A percentile compares a stretch with the other conserved stretches of the same genome.
Conservation (phyloP, 1,140 invertebrate species). For the Atta texana region DNA sequence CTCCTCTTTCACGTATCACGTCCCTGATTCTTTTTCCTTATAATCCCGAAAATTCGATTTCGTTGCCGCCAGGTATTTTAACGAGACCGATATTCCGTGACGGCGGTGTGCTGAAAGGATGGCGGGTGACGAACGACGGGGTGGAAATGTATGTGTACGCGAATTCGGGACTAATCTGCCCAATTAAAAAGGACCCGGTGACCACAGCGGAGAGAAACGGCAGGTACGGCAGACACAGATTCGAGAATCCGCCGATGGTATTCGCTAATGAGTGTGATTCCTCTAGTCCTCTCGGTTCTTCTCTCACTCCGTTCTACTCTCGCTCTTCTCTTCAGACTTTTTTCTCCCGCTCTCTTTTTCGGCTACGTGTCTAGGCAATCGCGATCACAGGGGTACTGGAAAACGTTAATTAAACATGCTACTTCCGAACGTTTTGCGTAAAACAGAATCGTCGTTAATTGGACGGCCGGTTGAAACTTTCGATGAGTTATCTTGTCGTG, state of each 20-base stretch:
- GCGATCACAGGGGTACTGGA: conserved; percentile 76
- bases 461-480: conserved; percentile 52
- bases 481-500: conserved; percentile 19
- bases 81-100: conserved; percentile 84
- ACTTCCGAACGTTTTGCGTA: conserved; percentile 63
- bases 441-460: conserved; percentile 56
- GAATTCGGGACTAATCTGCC: conserved; percentile 84
- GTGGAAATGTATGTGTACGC: conserved; percentile 63
- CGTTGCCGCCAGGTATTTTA: conserved; percentile 85
- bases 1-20: background rate
- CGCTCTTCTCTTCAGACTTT: conserved; percentile 5
- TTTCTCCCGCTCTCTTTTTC: conserved; percentile 44
- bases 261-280: conserved; percentile 85
- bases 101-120: conserved; percentile 71
- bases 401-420: conserved; percentile 85
- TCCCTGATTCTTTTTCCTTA: conserved; percentile 59
- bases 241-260: conserved; percentile 81
- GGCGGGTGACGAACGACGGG: conserved; percentile 40
- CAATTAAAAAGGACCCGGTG: conserved; percentile 83
- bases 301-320: background rate
- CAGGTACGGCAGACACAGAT: conserved; percentile 66
- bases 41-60: conserved; percentile 86
- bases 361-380: conserved; percentile 16
- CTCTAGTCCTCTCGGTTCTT: conserved; percentile 14
- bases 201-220: conserved; percentile 34